A percentile compares a stretch with the other conserved stretches of the same genome.
phyloP scores from a whole-genome alignment of 30 jellyfish, hydroid and myxozoan genomes.

The Aurelia sp. region DNA sequence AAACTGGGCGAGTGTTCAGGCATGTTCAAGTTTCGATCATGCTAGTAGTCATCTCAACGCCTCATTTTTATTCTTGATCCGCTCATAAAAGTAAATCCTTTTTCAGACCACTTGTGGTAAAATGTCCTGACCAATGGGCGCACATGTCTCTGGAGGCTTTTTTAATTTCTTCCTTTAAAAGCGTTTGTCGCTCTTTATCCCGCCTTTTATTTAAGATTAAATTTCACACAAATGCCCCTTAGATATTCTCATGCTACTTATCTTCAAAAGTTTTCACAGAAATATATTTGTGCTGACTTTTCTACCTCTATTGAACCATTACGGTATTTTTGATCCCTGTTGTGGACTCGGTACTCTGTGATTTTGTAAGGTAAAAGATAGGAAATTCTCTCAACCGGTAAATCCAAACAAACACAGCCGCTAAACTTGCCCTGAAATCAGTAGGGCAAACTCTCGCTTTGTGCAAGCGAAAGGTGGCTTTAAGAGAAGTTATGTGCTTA shows the following conservation, averaged over 20 bases:
- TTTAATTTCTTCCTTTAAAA: constrained; percentile 10
- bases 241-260: background rate
- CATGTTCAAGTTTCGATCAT: constrained; percentile 50
- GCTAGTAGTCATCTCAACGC: constrained; percentile 61
- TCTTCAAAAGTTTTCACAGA: too few relatives aligned
- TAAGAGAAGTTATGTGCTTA: too few relatives aligned
- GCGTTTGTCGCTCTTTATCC: constrained; percentile 1
- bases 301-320: too few relatives aligned
- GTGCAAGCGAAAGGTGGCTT: too few relatives aligned
- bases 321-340: too few relatives aligned
- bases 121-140: constrained; percentile 34
- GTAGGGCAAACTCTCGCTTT: too few relatives aligned
- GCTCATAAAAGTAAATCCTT: constrained; percentile 56
- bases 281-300: too few relatives aligned
- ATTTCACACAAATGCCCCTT: background rate
- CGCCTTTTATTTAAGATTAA: background rate
- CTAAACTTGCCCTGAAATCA: too few relatives aligned
- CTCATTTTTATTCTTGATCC: constrained; percentile 72
- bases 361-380: too few relatives aligned
- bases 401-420: too few relatives aligned
- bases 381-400: too few relatives aligned
- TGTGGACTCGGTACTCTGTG: too few relatives aligned
- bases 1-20: constrained; percentile 19
- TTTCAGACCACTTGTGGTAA: constrained; percentile 68
- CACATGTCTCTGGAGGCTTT: constrained; percentile 30